phyloP scores from a whole-genome alignment of 2,113 vertebrate species.

The Cercocebus atys region DNA sequence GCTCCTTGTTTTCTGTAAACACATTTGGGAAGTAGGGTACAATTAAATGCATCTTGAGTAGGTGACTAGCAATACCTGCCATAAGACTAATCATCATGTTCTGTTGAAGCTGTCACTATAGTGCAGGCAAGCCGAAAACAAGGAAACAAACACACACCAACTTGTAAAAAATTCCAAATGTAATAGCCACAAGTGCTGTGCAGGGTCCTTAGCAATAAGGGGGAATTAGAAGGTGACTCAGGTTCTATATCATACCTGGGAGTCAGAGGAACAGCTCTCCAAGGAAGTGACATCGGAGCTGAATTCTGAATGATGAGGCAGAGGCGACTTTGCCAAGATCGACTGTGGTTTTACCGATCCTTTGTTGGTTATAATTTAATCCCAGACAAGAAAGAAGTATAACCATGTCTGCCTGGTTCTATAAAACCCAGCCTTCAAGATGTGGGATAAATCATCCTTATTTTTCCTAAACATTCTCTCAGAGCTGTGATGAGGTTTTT shows the following conservation, averaged over 20 bases:
- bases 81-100: neutral
- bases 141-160: neutral
- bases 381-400: neutral
- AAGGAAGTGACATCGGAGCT: neutral
- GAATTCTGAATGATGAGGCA: neutral
- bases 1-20: neutral
- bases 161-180: neutral
- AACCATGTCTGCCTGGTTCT: neutral
- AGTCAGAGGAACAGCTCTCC: neutral
- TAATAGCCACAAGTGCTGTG: neutral
- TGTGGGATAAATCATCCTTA: neutral
- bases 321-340: neutral
- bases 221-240: neutral
- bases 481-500: neutral
- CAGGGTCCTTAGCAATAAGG: neutral
- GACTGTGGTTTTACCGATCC: neutral
- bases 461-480: neutral
- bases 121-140: neutral
- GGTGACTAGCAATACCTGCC: neutral
- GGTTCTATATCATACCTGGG: neutral
- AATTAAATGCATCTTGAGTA: neutral
- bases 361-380: slow-evolving; percentile 26
- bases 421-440: slow-evolving; percentile 6
- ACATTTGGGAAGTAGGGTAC: neutral
- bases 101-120: neutral